Evolutionary conservation across 2,888 invertebrate species (phyloP).

Genomic region (Lithophane socia): DNA sequence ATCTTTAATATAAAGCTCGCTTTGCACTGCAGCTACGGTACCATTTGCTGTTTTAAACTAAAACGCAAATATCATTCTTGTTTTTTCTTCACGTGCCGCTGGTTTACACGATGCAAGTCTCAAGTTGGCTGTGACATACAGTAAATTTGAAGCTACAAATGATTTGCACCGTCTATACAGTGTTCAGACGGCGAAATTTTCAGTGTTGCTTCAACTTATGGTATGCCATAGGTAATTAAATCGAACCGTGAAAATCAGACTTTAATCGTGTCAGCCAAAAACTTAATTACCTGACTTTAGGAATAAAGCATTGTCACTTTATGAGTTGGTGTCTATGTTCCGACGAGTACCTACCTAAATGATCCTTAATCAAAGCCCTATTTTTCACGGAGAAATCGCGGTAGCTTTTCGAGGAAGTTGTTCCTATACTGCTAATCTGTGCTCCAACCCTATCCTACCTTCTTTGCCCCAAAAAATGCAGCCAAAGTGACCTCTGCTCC

Average conservation of each 20-base stretch:
- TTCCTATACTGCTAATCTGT: neutral
- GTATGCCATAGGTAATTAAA: neutral
- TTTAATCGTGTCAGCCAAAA: neutral
- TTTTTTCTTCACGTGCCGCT: neutral
- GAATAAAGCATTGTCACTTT: neutral
- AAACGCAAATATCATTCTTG: neutral
- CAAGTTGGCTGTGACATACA: neutral
- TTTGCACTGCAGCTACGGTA: neutral
- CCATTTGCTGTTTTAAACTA: neutral
- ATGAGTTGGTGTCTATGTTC: neutral
- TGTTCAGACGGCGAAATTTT: no score
- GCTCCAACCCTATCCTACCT: neutral
- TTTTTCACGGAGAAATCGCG: no score
- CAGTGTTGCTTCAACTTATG: neutral
- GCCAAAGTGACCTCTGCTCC: neutral
- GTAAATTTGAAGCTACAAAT: neutral
- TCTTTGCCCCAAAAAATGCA: neutral
- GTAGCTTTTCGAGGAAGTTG: neutral
- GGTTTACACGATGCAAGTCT: neutral
- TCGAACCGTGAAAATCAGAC: neutral
- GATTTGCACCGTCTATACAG: neutral
- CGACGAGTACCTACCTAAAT: neutral
- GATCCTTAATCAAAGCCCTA: neutral
- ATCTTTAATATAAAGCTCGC: conserved; percentile 7
- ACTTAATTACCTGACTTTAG: neutral